Conservation (phyloP, 2,797 vertebrate genomes). For the Macropus fuliginosus region DNA sequence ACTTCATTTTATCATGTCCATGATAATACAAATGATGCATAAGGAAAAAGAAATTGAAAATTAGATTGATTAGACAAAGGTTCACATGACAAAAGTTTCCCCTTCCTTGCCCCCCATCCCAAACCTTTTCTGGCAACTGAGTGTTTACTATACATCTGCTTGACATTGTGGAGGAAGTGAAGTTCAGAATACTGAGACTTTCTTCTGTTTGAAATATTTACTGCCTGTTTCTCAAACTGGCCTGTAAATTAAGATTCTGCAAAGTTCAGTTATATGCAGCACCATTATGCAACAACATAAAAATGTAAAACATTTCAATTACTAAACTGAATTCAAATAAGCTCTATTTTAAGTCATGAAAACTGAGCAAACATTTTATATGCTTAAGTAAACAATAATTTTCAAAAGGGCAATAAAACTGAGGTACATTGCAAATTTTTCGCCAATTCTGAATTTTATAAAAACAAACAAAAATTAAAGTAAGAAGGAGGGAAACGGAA, state of each 20-base stretch:
- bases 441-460: slow-evolving; percentile 55
- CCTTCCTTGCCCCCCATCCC: no score
- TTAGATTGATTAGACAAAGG: neutral
- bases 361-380: neutral
- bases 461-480: slow-evolving; percentile 49
- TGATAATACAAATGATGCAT: slow-evolving; percentile 50
- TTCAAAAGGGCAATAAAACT: neutral
- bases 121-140: slow-evolving; percentile 6
- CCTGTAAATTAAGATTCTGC: slow-evolving; percentile 40
- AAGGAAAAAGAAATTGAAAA: neutral
- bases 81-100: neutral
- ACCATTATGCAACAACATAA: slow-evolving; percentile 7
- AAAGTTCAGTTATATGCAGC: slow-evolving; percentile 49
- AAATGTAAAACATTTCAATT: neutral
- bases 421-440: slow-evolving; percentile 48
- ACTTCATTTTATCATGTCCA: neutral
- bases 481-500: neutral
- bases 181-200: neutral
- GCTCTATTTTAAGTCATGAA: neutral
- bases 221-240: slow-evolving; percentile 48
- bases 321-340: neutral
- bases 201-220: slow-evolving; percentile 25
- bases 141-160: neutral
- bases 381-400: neutral
- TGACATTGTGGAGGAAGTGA: neutral